A percentile compares a stretch with the other conserved stretches of the same genome.
Conservation (phyloP, 2,113 vertebrate species). For the Chloebia gouldiae region DNA sequence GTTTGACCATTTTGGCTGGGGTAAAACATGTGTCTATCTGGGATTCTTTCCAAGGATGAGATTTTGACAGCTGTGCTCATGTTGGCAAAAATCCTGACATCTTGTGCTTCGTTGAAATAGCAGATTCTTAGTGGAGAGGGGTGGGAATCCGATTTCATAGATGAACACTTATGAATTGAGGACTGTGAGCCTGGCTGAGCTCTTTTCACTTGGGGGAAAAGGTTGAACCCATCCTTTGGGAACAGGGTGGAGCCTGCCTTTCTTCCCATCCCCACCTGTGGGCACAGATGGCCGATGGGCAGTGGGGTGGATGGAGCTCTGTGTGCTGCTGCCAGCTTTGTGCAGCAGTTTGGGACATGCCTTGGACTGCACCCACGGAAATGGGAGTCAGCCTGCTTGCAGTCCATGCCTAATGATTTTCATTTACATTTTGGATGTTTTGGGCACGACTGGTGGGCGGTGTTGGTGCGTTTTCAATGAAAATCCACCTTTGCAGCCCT, state of each 20-base stretch:
- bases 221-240: slow-evolving; percentile 10
- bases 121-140: slow-evolving; percentile 63
- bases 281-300: slow-evolving; percentile 45
- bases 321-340: not conserved
- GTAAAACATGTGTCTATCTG: slow-evolving; percentile 64
- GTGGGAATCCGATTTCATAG: slow-evolving; percentile 66
- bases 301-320: not conserved
- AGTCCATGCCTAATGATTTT: not conserved
- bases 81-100: slow-evolving; percentile 69
- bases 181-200: slow-evolving; percentile 22
- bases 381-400: not conserved
- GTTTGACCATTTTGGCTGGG: slow-evolving; percentile 58
- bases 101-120: slow-evolving; percentile 58
- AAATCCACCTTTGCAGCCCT: not conserved
- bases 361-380: slow-evolving; percentile 4
- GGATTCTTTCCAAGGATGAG: slow-evolving; percentile 64
- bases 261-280: slow-evolving; percentile 12
- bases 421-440: not conserved
- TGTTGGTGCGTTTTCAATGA: not conserved
- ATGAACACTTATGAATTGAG: slow-evolving; percentile 61
- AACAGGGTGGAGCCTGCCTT: slow-evolving; percentile 6
- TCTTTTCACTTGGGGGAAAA: slow-evolving; percentile 33
- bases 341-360: slow-evolving; percentile 25
- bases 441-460: not conserved
- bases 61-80: slow-evolving; percentile 70